These are phyloP conservation scores for Cyclophora punctaria DNA, from an alignment of 2,888 invertebrate genomes.

Conservation along the genomic window DNA sequence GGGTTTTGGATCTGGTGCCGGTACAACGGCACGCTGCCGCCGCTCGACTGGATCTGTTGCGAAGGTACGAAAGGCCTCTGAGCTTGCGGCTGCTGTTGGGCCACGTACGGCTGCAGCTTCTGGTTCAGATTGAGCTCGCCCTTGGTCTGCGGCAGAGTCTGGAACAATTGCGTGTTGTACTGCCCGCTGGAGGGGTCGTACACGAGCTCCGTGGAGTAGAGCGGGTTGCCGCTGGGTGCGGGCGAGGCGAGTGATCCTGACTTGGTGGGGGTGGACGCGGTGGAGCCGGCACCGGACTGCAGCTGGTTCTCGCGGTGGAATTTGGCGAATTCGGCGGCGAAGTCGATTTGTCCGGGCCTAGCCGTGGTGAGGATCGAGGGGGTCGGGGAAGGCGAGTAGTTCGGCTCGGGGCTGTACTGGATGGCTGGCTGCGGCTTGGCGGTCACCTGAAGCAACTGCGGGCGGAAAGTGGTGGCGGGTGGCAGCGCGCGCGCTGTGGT, in stretches of 20 bases:
- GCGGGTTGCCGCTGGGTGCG: slow-evolving; percentile 73
- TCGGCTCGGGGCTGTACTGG: slow-evolving; percentile 60
- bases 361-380: slow-evolving; percentile 42
- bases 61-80: slow-evolving; percentile 73
- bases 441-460: slow-evolving; percentile 77
- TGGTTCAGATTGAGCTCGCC: slow-evolving; percentile 83
- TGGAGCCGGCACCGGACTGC: slow-evolving; percentile 66
- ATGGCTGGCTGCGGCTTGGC: slow-evolving; percentile 66
- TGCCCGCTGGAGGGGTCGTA: slow-evolving; percentile 85
- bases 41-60: slow-evolving; percentile 65
- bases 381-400: slow-evolving; percentile 53
- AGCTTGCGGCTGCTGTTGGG: slow-evolving; percentile 71
- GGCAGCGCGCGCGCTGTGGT: slow-evolving; percentile 69
- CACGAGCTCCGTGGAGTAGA: slow-evolving; percentile 85
- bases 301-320: slow-evolving; percentile 80
- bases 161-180: slow-evolving; percentile 86
- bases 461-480: slow-evolving; percentile 80
- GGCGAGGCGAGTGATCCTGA: slow-evolving; percentile 42
- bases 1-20: slow-evolving; percentile 63
- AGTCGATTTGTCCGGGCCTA: slow-evolving; percentile 72
- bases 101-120: slow-evolving; percentile 83
- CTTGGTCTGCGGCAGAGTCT: slow-evolving; percentile 82
- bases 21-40: slow-evolving; percentile 62
- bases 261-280: slow-evolving; percentile 48
- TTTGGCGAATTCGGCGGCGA: slow-evolving; percentile 84